These are phyloP conservation scores for Trigoniulus corallinus DNA, from an alignment of 1,140 invertebrate species.

Conservation along the genomic window DNA sequence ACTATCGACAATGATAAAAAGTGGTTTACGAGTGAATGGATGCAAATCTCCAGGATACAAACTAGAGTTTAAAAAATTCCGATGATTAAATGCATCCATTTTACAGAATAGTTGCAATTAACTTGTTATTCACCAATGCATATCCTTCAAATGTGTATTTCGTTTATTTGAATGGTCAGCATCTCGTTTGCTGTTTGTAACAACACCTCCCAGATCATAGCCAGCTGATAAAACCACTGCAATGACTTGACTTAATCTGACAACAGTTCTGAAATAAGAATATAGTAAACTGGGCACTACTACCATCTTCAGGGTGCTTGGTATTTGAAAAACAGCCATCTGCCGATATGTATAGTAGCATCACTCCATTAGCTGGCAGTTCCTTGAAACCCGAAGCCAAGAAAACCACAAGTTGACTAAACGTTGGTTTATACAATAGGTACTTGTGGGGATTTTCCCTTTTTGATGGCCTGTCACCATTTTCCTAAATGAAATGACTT, in stretches of 20 bases:
- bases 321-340: conserved; percentile 77
- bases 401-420: conserved; percentile 84
- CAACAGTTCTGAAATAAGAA: not conserved
- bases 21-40: conserved; percentile 75
- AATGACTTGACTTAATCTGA: conserved; percentile 9
- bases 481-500: conserved; percentile 37
- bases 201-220: conserved; percentile 80
- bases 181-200: conserved; percentile 68
- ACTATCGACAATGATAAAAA: conserved; percentile 87
- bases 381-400: conserved; percentile 87
- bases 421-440: conserved; percentile 84
- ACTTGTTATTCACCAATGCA: conserved; percentile 40
- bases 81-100: no score
- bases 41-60: conserved; percentile 85
- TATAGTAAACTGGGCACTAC: not conserved
- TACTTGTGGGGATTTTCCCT: conserved; percentile 95
- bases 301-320: conserved; percentile 76
- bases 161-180: conserved; percentile 42
- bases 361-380: conserved; percentile 71
- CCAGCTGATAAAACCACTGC: conserved; percentile 38
- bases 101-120: not conserved
- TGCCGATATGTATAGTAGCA: conserved; percentile 84
- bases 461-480: conserved; percentile 38
- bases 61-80: conserved; percentile 18
- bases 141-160: conserved; percentile 49